phyloP scores from a whole-genome alignment of 64 coral and sea anemone species.

The Montipora capricornis region DNA sequence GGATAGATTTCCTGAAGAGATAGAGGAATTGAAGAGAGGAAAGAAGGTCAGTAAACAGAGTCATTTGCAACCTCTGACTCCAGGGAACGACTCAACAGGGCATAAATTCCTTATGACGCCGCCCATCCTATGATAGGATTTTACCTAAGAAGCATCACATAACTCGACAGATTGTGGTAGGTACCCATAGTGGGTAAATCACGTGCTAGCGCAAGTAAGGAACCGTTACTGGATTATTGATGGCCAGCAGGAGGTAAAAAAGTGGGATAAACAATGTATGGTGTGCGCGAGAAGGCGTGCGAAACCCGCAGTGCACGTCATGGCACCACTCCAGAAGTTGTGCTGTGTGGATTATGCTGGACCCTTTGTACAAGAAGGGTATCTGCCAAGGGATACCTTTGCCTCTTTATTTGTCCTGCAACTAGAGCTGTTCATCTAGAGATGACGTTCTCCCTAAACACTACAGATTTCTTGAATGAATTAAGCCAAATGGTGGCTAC shows the following conservation, averaged over 20 bases:
- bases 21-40: background rate
- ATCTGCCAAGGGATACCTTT: conserved; percentile 23
- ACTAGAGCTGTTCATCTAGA: conserved; percentile 55
- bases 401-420: conserved; percentile 30
- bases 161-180: background rate
- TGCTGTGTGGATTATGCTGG: conserved; percentile 43
- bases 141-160: conserved; percentile 26
- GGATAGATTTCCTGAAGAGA: background rate
- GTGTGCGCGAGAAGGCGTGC: background rate
- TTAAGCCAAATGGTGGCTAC: conserved; percentile 19
- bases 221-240: conserved; percentile 38
- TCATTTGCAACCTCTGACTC: background rate
- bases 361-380: no score
- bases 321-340: conserved; percentile 1
- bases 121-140: background rate
- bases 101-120: conserved; percentile 9
- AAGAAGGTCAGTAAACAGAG: background rate
- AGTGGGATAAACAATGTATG: background rate
- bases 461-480: conserved; percentile 31
- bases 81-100: conserved; percentile 18
- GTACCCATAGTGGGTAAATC: conserved; percentile 24
- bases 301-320: conserved; percentile 1
- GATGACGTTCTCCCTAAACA: background rate
- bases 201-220: conserved; percentile 2
- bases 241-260: conserved; percentile 36